phyloP scores from a whole-genome alignment of 2,113 vertebrate genomes.

The Plecturocebus donacophilus region DNA sequence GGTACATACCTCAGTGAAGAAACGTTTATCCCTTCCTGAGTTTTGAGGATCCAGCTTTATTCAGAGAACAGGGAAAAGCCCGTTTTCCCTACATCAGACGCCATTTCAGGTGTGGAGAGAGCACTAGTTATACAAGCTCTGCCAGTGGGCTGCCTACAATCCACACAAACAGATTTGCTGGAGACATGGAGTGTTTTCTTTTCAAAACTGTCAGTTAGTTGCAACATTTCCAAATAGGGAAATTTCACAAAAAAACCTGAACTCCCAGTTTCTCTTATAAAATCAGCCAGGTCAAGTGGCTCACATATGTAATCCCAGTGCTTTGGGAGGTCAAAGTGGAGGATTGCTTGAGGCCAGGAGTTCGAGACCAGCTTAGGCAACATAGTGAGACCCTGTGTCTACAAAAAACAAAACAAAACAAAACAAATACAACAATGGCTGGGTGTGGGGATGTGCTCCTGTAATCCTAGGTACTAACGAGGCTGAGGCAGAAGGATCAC shows the following conservation, averaged over 20 bases:
- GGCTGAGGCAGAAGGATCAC: too few relatives aligned
- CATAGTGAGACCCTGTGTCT: too few relatives aligned
- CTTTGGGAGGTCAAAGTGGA: too few relatives aligned
- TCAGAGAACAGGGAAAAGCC: neutral
- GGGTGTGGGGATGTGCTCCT: too few relatives aligned
- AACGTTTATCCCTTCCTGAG: neutral
- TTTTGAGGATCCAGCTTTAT: neutral
- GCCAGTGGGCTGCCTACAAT: fast-evolving
- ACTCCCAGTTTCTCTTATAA: neutral
- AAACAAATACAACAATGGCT: too few relatives aligned
- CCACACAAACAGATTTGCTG: neutral
- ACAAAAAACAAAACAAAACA: too few relatives aligned
- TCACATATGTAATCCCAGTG: too few relatives aligned
- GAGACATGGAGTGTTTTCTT: neutral
- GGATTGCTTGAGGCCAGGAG: too few relatives aligned
- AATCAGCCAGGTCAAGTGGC: neutral
- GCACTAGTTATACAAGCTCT: fast-evolving
- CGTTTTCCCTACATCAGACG: fast-evolving
- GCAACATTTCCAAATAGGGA: neutral
- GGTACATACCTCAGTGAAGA: neutral
- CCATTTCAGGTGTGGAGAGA: fast-evolving
- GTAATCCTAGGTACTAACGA: too few relatives aligned
- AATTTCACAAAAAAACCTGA: neutral
- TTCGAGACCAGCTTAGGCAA: too few relatives aligned
- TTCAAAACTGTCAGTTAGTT: neutral